A percentile compares a stretch with the other conserved stretches of the same genome.
These are phyloP conservation scores for Mesoligia furuncula DNA, from an alignment of 2,888 invertebrate species.

Conservation along the genomic window DNA sequence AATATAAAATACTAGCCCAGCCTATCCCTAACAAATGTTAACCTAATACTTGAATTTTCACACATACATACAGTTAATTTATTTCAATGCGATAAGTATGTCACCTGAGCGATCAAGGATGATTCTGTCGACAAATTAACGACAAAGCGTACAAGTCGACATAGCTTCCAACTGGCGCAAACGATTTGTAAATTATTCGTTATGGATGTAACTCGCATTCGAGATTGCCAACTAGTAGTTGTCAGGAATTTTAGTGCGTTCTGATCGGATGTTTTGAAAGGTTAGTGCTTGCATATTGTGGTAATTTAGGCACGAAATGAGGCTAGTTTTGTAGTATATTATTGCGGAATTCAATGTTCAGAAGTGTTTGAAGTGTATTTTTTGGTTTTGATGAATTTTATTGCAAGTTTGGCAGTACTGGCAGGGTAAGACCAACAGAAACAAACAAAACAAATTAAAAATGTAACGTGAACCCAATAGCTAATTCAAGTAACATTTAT, in stretches of 20 bases:
- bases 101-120: constrained; percentile 6
- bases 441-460: background rate
- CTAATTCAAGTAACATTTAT: background rate
- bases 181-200: constrained; percentile 30
- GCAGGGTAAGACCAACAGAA: background rate
- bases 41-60: background rate
- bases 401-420: background rate
- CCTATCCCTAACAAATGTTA: no score
- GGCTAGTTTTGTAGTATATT: background rate
- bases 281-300: constrained; percentile 1
- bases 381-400: background rate
- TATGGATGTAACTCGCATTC: constrained; percentile 26
- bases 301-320: background rate
- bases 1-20: no score
- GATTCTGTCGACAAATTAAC: constrained; percentile 38
- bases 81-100: background rate
- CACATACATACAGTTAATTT: background rate
- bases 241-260: background rate
- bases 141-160: background rate
- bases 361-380: background rate
- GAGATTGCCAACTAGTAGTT: constrained; percentile 15
- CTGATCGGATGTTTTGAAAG: constrained; percentile 13
- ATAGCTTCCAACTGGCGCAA: constrained; percentile 8
- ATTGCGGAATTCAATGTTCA: background rate
- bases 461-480: background rate